These are phyloP conservation scores for Eupithecia abbreviata DNA, from an alignment of 2,888 invertebrate species.

Conservation along the genomic window DNA sequence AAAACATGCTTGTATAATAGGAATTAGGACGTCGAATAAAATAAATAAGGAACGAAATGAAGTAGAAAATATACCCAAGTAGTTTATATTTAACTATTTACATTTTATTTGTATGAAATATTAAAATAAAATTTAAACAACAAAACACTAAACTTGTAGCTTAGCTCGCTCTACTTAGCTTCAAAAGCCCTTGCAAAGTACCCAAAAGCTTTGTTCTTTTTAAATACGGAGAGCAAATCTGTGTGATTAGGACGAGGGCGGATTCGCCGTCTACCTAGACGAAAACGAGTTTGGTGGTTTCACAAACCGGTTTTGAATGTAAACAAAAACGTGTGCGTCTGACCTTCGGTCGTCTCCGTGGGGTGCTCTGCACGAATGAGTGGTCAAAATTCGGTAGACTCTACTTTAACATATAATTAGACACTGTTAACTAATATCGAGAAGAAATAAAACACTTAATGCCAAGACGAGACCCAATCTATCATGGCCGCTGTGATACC, in stretches of 20 bases:
- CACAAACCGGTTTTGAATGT: conserved; percentile 68
- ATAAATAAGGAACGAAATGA: neutral
- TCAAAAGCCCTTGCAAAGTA: neutral
- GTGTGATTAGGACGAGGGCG: conserved; percentile 23
- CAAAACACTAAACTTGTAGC: neutral
- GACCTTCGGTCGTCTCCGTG: conserved; percentile 17
- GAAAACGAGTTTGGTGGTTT: conserved; percentile 64
- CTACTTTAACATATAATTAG: neutral
- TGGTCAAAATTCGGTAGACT: conserved; percentile 25
- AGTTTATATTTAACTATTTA: too few relatives aligned
- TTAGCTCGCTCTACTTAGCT: neutral
- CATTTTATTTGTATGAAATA: neutral
- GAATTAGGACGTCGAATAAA: too few relatives aligned
- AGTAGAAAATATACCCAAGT: neutral
- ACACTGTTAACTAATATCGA: neutral
- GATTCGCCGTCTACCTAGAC: conserved; percentile 34
- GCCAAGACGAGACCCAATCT: neutral
- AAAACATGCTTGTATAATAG: neutral
- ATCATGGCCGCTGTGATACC: too few relatives aligned
- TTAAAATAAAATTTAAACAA: neutral
- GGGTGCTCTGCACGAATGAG: conserved; percentile 32
- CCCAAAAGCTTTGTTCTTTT: neutral
- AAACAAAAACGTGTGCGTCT: conserved; percentile 62
- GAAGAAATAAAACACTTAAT: neutral
- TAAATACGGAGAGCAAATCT: conserved; percentile 7